Conservation (phyloP, 2,888 invertebrate species). For the Acronicta alni region DNA sequence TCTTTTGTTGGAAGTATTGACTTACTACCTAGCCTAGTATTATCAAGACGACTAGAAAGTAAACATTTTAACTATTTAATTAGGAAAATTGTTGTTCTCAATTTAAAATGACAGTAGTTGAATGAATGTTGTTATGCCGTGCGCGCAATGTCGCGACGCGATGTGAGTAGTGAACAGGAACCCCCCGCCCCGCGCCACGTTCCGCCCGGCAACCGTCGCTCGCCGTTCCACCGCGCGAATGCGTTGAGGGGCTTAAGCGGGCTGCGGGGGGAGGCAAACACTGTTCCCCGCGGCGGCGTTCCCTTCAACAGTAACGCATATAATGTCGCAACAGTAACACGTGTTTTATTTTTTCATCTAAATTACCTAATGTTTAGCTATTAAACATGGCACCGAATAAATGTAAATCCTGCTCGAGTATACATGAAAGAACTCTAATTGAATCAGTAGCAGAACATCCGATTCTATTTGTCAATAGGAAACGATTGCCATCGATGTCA, state of each 20-base stretch:
- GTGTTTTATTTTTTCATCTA: conserved; percentile 1
- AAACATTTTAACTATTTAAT: too few relatives aligned
- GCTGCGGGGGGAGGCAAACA: background rate
- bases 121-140: background rate
- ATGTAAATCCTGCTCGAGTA: background rate
- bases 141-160: background rate
- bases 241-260: too few relatives aligned
- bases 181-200: background rate
- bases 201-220: background rate
- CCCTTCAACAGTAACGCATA: conserved; percentile 19
- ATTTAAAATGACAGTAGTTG: background rate
- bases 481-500: background rate
- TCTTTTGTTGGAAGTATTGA: too few relatives aligned
- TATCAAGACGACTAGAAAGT: too few relatives aligned
- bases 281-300: conserved; percentile 13
- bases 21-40: too few relatives aligned
- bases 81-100: background rate
- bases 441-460: background rate
- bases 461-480: background rate
- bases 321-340: conserved; percentile 1
- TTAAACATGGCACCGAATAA: background rate
- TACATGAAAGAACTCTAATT: background rate
- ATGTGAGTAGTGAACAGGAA: background rate
- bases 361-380: background rate
- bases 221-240: background rate